phyloP scores from a whole-genome alignment of 2,113 vertebrate genomes.

The Telmatochromis sp. region DNA sequence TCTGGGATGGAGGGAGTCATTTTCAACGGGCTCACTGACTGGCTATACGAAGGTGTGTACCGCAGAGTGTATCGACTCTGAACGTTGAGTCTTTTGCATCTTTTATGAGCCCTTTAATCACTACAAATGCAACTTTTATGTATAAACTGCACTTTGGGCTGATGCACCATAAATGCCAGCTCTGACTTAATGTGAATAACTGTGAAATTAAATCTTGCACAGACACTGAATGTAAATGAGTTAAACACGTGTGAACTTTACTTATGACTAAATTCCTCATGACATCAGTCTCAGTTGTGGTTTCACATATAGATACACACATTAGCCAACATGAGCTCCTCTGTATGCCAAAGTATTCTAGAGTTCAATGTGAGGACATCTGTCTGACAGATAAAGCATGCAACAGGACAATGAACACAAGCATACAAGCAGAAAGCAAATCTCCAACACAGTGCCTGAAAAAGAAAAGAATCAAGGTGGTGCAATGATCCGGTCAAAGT shows the following conservation, averaged over 20 bases:
- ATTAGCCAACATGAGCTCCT: background rate
- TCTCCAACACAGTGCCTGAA: background rate
- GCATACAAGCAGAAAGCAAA: background rate
- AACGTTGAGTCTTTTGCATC: background rate
- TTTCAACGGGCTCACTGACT: slow-evolving; percentile 93
- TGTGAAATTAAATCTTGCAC: background rate
- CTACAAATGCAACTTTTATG: background rate
- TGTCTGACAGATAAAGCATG: background rate
- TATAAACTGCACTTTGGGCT: background rate
- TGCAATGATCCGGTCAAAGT: background rate
- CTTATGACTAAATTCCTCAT: background rate
- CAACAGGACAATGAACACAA: background rate
- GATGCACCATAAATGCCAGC: background rate
- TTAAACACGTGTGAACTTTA: background rate
- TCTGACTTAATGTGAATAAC: background rate
- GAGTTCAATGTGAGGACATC: background rate
- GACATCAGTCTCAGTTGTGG: background rate
- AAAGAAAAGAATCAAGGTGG: background rate
- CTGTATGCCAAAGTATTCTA: background rate
- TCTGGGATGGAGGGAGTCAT: slow-evolving; percentile 88
- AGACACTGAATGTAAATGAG: background rate
- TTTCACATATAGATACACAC: background rate
- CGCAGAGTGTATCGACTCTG: background rate
- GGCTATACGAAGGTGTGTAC: slow-evolving; percentile 88
- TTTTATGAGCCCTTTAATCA: background rate